phyloP scores from a whole-genome alignment of 2,113 vertebrate genomes.

The Datnioides undecimradiatus region DNA sequence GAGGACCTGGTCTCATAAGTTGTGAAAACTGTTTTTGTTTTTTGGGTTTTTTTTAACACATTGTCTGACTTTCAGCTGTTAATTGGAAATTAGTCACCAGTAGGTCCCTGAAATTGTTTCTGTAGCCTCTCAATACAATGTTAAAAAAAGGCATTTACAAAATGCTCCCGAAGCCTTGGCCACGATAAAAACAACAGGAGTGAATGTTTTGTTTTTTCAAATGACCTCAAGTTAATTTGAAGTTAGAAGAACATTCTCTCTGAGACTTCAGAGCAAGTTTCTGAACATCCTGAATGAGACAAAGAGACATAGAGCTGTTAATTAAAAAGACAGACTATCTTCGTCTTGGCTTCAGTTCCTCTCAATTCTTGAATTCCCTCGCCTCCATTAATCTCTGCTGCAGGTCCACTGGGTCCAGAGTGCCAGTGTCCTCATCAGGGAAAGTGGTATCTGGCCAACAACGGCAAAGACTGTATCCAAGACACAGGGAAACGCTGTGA shows the following conservation, averaged over 20 bases:
- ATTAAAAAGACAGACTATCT: slow-evolving; percentile 1
- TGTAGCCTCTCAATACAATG: neutral
- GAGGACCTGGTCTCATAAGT: neutral
- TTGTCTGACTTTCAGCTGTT: neutral
- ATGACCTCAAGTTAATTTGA: neutral
- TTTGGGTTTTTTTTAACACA: neutral
- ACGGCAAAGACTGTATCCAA: slow-evolving; percentile 90
- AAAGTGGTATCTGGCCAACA: slow-evolving; percentile 93
- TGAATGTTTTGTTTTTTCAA: neutral
- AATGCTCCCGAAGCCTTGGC: neutral
- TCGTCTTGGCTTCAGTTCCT: slow-evolving; percentile 11
- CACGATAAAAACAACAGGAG: neutral
- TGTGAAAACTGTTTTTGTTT: neutral
- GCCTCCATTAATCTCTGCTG: slow-evolving; percentile 17
- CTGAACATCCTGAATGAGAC: neutral
- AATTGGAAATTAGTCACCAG: neutral
- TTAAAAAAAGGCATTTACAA: neutral
- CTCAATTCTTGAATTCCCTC: neutral
- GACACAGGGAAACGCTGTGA: slow-evolving; percentile 88
- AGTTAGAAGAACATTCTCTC: neutral
- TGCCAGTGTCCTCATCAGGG: slow-evolving; percentile 93
- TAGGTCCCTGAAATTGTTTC: neutral
- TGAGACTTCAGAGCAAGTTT: neutral
- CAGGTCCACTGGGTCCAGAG: slow-evolving; percentile 92
- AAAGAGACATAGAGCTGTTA: neutral